Conservation (phyloP, 2,113 vertebrate genomes). For the Corythornis vintsioides region DNA sequence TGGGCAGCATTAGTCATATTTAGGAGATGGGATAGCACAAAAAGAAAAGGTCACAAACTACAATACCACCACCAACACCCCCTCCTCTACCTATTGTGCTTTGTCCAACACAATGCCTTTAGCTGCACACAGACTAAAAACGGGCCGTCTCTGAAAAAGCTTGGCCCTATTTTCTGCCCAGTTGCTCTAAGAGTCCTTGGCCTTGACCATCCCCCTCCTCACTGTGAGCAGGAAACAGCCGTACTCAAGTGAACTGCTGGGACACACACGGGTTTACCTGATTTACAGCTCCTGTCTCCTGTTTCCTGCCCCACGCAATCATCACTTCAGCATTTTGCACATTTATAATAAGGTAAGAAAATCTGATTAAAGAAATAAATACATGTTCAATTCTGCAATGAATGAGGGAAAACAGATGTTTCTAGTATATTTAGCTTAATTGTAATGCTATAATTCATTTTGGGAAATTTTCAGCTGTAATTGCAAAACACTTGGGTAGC, state of each 20-base stretch:
- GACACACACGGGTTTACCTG: not conserved
- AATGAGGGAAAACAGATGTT: not conserved
- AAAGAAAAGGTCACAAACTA: constrained; percentile 4
- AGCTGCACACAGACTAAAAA: not conserved
- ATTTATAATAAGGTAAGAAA: not conserved
- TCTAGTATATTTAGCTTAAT: no score
- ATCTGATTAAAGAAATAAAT: not conserved
- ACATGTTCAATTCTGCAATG: not conserved
- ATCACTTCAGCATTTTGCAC: not conserved
- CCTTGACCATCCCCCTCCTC: not conserved
- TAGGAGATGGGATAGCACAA: not conserved
- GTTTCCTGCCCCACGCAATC: not conserved
- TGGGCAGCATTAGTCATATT: constrained; percentile 42
- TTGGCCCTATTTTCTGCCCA: not conserved
- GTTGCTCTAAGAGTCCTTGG: not conserved
- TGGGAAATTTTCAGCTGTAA: not conserved
- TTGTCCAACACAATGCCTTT: not conserved
- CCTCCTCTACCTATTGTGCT: not conserved
- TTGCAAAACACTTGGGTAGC: not conserved
- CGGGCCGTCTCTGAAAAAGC: not conserved
- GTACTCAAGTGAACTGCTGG: not conserved
- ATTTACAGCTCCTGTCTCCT: not conserved
- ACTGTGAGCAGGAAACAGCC: constrained; percentile 22
- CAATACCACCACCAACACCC: not conserved
- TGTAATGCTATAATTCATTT: not conserved